Evolutionary conservation across 1,140 invertebrate species (phyloP).

Genomic region (Gonioctena quinquepunctata): DNA sequence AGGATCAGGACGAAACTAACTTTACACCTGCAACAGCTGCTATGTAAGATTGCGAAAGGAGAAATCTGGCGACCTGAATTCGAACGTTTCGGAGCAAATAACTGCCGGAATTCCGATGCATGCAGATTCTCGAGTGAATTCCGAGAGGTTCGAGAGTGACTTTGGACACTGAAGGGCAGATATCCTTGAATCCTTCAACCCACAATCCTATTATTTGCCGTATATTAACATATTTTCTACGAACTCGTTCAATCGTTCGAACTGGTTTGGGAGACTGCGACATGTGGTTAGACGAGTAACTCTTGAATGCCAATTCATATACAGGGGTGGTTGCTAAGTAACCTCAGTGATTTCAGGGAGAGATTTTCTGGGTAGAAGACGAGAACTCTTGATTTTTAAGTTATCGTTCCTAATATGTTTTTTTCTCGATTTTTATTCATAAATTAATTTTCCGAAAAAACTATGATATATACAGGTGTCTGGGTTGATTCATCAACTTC

Average conservation of each 20-base stretch:
- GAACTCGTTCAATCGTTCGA: neutral
- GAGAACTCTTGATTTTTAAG: no score
- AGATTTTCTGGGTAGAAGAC: no score
- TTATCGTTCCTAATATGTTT: no score
- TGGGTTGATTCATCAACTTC: no score
- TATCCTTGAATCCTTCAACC: slow-evolving; percentile 7
- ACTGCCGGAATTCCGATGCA: neutral
- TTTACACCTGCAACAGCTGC: neutral
- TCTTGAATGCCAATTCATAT: neutral
- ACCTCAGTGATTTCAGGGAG: no score
- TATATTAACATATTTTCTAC: slow-evolving; percentile 9
- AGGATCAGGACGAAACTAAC: neutral
- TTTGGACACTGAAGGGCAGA: neutral
- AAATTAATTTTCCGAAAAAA: no score
- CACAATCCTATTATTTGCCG: slow-evolving; percentile 1
- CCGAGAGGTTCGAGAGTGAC: neutral
- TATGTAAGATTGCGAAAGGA: neutral
- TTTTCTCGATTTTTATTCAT: no score
- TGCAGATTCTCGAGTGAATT: neutral
- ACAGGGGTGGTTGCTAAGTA: no score
- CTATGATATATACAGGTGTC: no score
- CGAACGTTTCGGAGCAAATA: slow-evolving; percentile 6
- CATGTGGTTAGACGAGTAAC: neutral
- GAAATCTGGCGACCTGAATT: slow-evolving; percentile 30
- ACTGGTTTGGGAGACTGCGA: neutral